Base-by-base conservation (phyloP, 1,140 invertebrate species). In the Drosophila ercepeae region DNA sequence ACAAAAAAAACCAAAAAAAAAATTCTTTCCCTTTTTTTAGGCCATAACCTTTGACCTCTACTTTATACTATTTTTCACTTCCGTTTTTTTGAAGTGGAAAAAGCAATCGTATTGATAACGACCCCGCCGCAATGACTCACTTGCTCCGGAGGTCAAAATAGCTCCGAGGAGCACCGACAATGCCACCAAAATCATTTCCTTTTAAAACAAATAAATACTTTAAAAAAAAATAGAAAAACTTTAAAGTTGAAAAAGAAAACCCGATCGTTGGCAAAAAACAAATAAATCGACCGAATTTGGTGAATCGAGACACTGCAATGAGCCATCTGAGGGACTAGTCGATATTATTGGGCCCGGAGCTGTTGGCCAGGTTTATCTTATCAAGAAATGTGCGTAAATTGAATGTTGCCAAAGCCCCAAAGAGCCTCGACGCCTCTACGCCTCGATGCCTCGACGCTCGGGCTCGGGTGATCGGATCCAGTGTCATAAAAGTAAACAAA, bases 331-430 rank as follows among this genome's bases (percentile, higher is more conserved):
- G 48, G 39, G 58, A 53, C 58, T 48, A 51, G 59, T 65, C 65
- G 65, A 68, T 69, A 67, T 65, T 67, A 44, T 23, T 63, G 36
- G 36, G 13, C 9, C 36, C 36, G 13, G 36, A 5, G 21, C 13
- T 55, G 49, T 42, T 4, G 69, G 49, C 18, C 34, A 8, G 34
- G 25, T 7, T 74, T 79, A 79, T 79, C 76, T 79, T 79, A 79
- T 79, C 76, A 39, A 11, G n/a, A 64, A 70, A 41, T 52, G 75
- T 61, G 76, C 69, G 70, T 73, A 79, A 79, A 79, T 79, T 79
- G 76, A 79, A 70, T 79, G 76, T 79, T 60, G 75, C 63, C 76
- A 79, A 79, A 78, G 76, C 70, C 65, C 29, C 25, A 25, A 32
- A 32, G 44, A 45, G 21, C 32, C 6, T 21, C 32, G n/a, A 53